Evolutionary conservation across 2,113 vertebrate species (phyloP), one percentile per base, ranked within the genome.

Genomic region (Alexandromys fortis): DNA sequence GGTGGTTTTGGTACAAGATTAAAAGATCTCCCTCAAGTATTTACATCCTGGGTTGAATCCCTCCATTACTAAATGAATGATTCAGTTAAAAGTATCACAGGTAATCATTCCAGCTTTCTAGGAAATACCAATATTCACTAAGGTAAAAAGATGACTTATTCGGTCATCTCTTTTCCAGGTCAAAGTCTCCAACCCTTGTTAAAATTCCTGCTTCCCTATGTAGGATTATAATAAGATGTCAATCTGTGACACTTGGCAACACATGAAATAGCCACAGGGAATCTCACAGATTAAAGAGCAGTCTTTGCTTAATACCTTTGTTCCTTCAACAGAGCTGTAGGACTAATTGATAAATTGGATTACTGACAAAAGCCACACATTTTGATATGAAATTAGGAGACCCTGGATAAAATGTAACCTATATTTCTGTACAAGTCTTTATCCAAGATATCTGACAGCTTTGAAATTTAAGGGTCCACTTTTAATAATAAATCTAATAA

Each of bases 281-380:
- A 47, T 68, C 61, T 88, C 45, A 33, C 45, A 83, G 68, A 95
- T 92, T 90, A 89, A 94, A 95, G n/a, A 92, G 7, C 52, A 92
- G 75, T 2, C 35, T 95, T 90, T 95, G 49, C 95, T 94, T 90
- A 94, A 90, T 77, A 86, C 68, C 79, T 97, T 92, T 83, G n/a
- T 91, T 95, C 86, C 58, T 24, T 92, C 45, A 96, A 68, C 72
- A 95, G 82, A 97, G 28, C 58, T 61, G 22, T 77, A 81, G 58
- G 49, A 81, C 92, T 96, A 97, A 96, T 35, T 94, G 77, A 38
- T 47, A 94, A 95, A 33, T 52, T 96, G 72, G 67, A 78, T 75
- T 52, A 67, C 12, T 90, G 26, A 92, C 81, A 95, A 90, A 96
- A 97, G 67, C 10, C 92, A 92, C 85, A 22, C 26, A 58, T 92